phyloP scores from a whole-genome alignment of 2,113 vertebrate genomes.

The Albula glossodonta region DNA sequence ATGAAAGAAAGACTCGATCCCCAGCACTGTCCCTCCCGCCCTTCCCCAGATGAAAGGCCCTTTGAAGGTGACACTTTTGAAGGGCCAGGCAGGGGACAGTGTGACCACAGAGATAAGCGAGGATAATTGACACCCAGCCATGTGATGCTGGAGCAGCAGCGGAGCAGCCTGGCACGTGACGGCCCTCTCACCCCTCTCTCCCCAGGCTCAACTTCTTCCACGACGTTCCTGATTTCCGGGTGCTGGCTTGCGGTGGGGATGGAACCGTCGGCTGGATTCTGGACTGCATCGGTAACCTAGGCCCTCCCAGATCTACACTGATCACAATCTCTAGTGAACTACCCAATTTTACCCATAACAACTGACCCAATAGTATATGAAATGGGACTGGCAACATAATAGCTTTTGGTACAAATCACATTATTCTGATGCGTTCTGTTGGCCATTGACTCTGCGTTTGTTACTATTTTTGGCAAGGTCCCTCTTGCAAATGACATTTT shows the following conservation, averaged over 20 bases:
- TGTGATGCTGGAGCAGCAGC: neutral
- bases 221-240: conserved; percentile 79
- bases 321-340: neutral
- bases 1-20: conserved; percentile 59
- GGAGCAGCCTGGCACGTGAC: neutral
- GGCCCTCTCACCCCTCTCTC: conserved; percentile 34
- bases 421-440: no score
- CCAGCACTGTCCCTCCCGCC: conserved; percentile 47
- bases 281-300: conserved; percentile 80
- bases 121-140: neutral
- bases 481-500: no score
- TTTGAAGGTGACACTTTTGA: conserved; percentile 46
- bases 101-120: neutral
- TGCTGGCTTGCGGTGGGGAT: conserved; percentile 88
- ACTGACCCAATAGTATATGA: no score
- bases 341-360: no score
- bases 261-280: conserved; percentile 93
- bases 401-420: no score
- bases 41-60: conserved; percentile 46
- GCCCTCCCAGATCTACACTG: neutral
- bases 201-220: conserved; percentile 85
- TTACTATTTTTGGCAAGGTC: no score
- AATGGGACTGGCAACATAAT: no score
- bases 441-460: no score
- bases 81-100: neutral